Evolutionary conservation across 2,113 vertebrate species (phyloP).

Genomic region (Eubucco bourcierii): DNA sequence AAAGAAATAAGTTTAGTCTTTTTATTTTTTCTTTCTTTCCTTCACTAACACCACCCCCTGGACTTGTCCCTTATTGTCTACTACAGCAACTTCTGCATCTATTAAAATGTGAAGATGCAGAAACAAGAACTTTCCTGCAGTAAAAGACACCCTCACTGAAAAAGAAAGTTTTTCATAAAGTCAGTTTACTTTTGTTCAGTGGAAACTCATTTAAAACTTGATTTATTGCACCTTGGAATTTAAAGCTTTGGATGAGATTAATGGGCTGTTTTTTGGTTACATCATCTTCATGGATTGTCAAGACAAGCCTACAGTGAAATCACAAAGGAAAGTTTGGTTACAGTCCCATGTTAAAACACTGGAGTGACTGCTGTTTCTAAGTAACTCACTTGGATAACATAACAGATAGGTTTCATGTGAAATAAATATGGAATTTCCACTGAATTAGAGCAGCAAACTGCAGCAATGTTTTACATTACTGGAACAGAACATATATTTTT

Average conservation of each 20-base stretch:
- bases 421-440: conserved; percentile 48
- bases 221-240: conserved; percentile 66
- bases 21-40: neutral
- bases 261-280: conserved; percentile 67
- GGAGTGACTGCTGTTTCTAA: conserved; percentile 49
- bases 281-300: conserved; percentile 66
- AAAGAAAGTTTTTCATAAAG: conserved; percentile 21
- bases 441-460: neutral
- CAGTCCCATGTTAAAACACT: conserved; percentile 14
- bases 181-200: conserved; percentile 34
- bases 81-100: neutral
- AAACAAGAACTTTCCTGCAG: neutral
- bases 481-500: conserved; percentile 23
- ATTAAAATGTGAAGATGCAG: neutral
- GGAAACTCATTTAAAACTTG: conserved; percentile 62
- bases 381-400: conserved; percentile 61
- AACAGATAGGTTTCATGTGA: conserved; percentile 56
- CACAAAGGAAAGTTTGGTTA: conserved; percentile 51
- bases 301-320: conserved; percentile 49
- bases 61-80: neutral
- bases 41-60: too few relatives aligned
- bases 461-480: conserved; percentile 24
- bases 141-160: neutral
- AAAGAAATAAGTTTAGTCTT: neutral
- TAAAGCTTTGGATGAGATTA: conserved; percentile 59